Percentiles rank a stretch among this genome's conserved stretches.
phyloP scores from a whole-genome alignment of 2,797 vertebrate genomes.

The Gymnothorax reevesii region DNA sequence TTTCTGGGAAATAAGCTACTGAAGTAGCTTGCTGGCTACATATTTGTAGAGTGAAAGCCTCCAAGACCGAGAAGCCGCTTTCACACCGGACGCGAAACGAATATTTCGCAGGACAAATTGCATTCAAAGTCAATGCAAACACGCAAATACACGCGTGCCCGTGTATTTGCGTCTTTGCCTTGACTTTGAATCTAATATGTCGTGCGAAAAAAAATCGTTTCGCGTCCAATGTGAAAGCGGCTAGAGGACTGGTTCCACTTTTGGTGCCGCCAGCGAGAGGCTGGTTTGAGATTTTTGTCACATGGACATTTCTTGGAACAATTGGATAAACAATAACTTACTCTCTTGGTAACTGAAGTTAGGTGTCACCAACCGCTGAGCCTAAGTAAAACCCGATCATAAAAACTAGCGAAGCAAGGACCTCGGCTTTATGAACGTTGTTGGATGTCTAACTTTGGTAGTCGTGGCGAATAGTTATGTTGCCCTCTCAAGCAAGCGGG shows the following conservation, averaged over 20 bases:
- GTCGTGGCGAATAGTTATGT: constrained; percentile 38
- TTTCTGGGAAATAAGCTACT: not conserved
- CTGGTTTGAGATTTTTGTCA: not conserved
- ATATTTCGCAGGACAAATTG: too few relatives aligned
- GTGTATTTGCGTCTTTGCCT: too few relatives aligned
- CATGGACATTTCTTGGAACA: constrained; percentile 7
- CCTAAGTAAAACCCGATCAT: not conserved
- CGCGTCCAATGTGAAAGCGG: too few relatives aligned
- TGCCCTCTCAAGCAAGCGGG: not conserved
- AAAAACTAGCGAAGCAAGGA: not conserved
- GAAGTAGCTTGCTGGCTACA: not conserved
- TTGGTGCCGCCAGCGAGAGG: not conserved
- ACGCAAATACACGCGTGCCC: too few relatives aligned
- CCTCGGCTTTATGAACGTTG: not conserved
- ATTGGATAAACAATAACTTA: constrained; percentile 8
- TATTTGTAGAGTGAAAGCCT: not conserved
- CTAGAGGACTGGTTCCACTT: constrained; percentile 30
- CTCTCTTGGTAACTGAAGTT: not conserved
- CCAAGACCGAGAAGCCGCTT: not conserved
- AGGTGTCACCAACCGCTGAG: not conserved
- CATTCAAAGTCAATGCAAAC: too few relatives aligned
- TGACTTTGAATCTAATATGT: too few relatives aligned
- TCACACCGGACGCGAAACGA: too few relatives aligned
- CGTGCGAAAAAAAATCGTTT: too few relatives aligned
- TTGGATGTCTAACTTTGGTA: not conserved